These are phyloP conservation scores for Dysdera silvatica DNA, from an alignment of 1,140 invertebrate genomes.

Conservation along the genomic window DNA sequence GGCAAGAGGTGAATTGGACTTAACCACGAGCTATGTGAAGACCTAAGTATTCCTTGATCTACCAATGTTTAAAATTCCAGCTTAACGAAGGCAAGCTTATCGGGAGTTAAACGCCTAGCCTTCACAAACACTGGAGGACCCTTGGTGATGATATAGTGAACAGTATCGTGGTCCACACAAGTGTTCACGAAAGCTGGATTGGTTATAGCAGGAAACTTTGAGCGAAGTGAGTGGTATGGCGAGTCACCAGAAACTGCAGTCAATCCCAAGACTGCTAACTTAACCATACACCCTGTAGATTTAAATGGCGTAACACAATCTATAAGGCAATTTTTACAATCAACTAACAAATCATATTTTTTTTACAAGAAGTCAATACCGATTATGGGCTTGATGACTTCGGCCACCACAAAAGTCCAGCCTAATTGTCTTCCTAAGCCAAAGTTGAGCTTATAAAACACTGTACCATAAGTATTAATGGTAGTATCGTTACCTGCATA, in stretches of 20 bases:
- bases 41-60: slow-evolving; percentile 19
- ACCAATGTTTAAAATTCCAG: slow-evolving; percentile 20
- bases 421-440: background rate
- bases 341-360: slow-evolving; percentile 6
- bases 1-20: slow-evolving; percentile 35
- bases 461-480: slow-evolving; percentile 16
- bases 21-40: slow-evolving; percentile 27
- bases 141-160: slow-evolving; percentile 11
- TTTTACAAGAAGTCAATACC: slow-evolving; percentile 21
- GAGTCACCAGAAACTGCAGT: background rate
- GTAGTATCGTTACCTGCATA: slow-evolving; percentile 22
- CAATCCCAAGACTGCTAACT: background rate
- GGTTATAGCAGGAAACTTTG: slow-evolving; percentile 4
- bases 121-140: background rate
- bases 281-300: background rate
- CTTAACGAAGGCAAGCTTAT: background rate
- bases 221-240: background rate
- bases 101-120: slow-evolving; percentile 1
- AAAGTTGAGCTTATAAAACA: background rate
- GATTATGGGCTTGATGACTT: slow-evolving; percentile 23
- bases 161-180: background rate
- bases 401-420: slow-evolving; percentile 18
- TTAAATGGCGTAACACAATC: background rate
- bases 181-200: background rate
- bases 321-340: background rate